A percentile compares a stretch with the other conserved stretches of the same genome.
These are phyloP conservation scores for Zoanthus gigantus DNA, from an alignment of 92 coral and sea anemone species.

Conservation along the genomic window DNA sequence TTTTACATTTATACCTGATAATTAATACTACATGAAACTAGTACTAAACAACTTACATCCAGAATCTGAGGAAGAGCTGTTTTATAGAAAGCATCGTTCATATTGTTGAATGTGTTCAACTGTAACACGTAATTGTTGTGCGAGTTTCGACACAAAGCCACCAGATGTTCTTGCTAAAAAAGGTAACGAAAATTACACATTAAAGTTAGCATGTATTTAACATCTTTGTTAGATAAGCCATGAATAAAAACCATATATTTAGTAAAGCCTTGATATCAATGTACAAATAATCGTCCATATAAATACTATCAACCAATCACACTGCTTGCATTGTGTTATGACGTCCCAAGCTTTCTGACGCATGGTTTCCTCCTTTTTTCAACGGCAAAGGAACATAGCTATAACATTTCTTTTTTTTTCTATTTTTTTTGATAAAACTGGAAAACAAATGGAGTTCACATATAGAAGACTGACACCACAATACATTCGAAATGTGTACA, in stretches of 20 bases:
- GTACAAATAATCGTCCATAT: no score
- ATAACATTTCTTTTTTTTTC: no score
- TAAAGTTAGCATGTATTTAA: not conserved
- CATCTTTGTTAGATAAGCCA: no score
- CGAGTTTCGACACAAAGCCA: constrained; percentile 87
- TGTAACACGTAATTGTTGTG: constrained; percentile 93
- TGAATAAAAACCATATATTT: not conserved
- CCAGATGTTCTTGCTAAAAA: constrained; percentile 87
- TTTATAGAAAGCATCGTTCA: constrained; percentile 84
- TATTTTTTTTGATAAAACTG: no score
- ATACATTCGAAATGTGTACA: no score
- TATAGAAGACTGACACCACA: no score
- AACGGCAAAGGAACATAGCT: no score
- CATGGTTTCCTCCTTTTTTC: no score
- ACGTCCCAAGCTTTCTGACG: no score
- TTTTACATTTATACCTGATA: not conserved
- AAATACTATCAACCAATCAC: no score
- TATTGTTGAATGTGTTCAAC: constrained; percentile 75
- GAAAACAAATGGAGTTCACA: no score
- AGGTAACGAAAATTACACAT: not conserved
- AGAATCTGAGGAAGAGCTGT: constrained; percentile 84
- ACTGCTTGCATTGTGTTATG: no score
- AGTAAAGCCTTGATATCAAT: not conserved
- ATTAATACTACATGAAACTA: not conserved
- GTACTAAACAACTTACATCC: constrained; percentile 71